A percentile compares a stretch with the other conserved stretches of the same genome.
phyloP scores from a whole-genome alignment of 2,888 invertebrate species.

The Pterostichus niger region DNA sequence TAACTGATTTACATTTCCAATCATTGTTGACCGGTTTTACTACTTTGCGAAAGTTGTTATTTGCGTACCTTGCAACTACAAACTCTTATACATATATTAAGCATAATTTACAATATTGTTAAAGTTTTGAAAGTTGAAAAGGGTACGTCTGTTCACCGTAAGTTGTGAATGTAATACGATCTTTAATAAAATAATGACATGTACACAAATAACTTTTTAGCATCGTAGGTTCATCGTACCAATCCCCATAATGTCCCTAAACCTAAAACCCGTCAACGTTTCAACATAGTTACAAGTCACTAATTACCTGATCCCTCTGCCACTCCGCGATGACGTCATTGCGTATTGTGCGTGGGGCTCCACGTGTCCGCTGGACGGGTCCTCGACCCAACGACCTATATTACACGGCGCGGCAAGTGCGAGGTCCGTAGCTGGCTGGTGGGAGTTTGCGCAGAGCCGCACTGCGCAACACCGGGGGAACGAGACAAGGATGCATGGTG shows the following conservation, averaged over 20 bases:
- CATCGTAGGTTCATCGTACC: neutral
- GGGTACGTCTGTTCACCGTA: too few relatives aligned
- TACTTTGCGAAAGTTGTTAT: too few relatives aligned
- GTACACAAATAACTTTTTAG: too few relatives aligned
- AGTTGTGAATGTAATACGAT: too few relatives aligned
- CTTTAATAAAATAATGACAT: too few relatives aligned
- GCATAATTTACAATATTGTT: too few relatives aligned
- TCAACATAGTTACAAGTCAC: neutral
- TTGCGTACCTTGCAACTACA: too few relatives aligned
- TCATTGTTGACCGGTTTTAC: too few relatives aligned
- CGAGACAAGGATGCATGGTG: neutral
- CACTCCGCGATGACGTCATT: slow-evolving; percentile 8
- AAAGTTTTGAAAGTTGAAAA: too few relatives aligned
- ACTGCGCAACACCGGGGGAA: slow-evolving; percentile 20
- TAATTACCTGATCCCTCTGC: neutral
- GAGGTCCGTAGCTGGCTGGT: slow-evolving; percentile 32
- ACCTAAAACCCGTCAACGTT: neutral
- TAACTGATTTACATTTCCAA: too few relatives aligned
- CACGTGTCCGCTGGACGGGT: slow-evolving; percentile 26
- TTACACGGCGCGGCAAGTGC: slow-evolving; percentile 11
- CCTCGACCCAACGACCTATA: slow-evolving; percentile 56
- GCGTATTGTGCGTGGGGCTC: slow-evolving; percentile 7
- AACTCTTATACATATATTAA: too few relatives aligned
- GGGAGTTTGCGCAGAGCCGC: neutral
- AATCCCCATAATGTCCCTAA: neutral